phyloP scores from a whole-genome alignment of 1,140 invertebrate species.

The Drosophila albomicans region DNA sequence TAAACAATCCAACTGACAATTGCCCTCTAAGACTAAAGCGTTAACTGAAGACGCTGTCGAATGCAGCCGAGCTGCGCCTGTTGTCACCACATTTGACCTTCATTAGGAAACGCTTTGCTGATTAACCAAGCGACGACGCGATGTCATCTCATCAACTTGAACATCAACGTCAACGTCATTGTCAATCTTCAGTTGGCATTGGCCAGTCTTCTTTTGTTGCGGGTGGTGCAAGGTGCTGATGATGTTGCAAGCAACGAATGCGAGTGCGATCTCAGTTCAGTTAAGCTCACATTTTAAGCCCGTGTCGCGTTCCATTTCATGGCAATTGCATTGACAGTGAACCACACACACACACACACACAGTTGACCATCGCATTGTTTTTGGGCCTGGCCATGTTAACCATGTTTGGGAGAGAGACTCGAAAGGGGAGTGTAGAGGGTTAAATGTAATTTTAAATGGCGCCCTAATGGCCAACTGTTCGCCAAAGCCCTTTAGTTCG shows the following conservation, averaged over 20 bases:
- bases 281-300: conserved; percentile 2
- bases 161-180: conserved; percentile 21
- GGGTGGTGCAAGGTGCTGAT: conserved; percentile 17
- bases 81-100: conserved; percentile 71
- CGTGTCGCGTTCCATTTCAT: conserved; percentile 27
- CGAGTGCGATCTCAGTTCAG: background rate
- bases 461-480: conserved; percentile 43
- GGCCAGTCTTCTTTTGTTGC: background rate
- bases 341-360: background rate
- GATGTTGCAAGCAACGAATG: conserved; percentile 32
- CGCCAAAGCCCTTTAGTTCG: conserved; percentile 22
- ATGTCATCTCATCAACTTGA: conserved; percentile 25
- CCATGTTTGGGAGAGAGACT: background rate
- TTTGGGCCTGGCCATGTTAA: background rate
- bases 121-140: conserved; percentile 36
- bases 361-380: conserved; percentile 35
- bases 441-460: conserved; percentile 49
- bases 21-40: background rate
- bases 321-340: conserved; percentile 45
- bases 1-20: conserved; percentile 11
- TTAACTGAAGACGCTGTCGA: conserved; percentile 3
- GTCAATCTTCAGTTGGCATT: conserved; percentile 20
- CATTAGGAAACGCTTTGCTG: conserved; percentile 53
- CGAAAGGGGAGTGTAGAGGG: too few species aligned
- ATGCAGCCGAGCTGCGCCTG: conserved; percentile 2